These are phyloP conservation scores for Lithophane socia DNA, from an alignment of 2,888 invertebrate genomes.

Conservation along the genomic window DNA sequence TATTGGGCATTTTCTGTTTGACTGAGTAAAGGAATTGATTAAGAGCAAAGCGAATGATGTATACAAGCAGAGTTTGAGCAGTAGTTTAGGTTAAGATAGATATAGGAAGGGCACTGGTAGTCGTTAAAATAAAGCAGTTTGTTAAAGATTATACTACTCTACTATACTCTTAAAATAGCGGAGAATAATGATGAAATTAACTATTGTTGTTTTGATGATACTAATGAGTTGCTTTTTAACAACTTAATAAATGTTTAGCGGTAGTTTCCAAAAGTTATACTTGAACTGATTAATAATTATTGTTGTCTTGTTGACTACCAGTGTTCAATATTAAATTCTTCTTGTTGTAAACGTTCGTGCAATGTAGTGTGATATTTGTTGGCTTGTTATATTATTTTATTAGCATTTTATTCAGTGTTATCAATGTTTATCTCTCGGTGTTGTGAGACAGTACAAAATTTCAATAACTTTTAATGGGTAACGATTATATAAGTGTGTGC, in stretches of 20 bases:
- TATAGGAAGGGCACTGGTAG: conserved; percentile 55
- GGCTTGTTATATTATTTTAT: conserved; percentile 51
- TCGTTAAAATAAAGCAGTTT: background rate
- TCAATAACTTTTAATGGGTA: conserved; percentile 77
- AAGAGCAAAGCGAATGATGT: conserved; percentile 50
- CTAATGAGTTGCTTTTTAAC: background rate
- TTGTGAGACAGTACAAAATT: conserved; percentile 64
- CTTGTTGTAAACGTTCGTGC: conserved; percentile 50
- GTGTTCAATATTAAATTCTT: conserved; percentile 34
- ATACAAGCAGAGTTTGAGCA: conserved; percentile 56
- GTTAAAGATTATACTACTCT: background rate
- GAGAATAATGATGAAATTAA: background rate
- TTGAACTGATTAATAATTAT: background rate
- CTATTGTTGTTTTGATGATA: background rate
- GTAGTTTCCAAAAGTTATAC: background rate
- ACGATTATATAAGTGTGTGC: conserved; percentile 77
- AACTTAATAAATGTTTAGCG: background rate
- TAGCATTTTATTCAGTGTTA: conserved; percentile 52
- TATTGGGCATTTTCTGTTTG: conserved; percentile 47
- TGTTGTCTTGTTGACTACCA: conserved; percentile 31
- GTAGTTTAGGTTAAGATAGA: conserved; percentile 53
- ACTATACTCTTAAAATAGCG: background rate
- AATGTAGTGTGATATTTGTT: conserved; percentile 62
- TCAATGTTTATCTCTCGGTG: conserved; percentile 55
- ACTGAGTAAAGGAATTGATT: conserved; percentile 65